phyloP scores from a whole-genome alignment of 2,797 vertebrate genomes.

The Anguilla pacifica region DNA sequence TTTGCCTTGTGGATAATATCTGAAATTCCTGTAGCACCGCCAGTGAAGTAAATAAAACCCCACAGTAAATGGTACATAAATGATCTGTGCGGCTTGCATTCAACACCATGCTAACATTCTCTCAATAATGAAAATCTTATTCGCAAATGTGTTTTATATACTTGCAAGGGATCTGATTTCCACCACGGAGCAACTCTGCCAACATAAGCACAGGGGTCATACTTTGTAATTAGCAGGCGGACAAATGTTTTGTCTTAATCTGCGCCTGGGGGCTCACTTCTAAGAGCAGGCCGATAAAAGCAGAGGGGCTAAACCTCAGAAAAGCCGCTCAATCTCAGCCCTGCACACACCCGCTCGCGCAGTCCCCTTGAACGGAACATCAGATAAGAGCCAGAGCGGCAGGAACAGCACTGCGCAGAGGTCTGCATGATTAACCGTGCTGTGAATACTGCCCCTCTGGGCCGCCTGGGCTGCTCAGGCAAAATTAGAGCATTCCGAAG shows the following conservation, averaged over 20 bases:
- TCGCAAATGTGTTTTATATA: background rate
- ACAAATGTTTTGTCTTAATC: constrained; percentile 13
- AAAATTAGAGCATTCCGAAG: background rate
- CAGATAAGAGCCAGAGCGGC: constrained; percentile 13
- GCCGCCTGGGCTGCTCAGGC: no score
- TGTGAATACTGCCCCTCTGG: background rate
- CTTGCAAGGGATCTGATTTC: background rate
- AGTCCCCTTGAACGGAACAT: constrained; percentile 18
- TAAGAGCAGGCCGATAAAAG: constrained; percentile 7
- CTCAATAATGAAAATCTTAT: background rate
- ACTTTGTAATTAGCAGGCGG: constrained; percentile 15
- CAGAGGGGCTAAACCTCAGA: background rate
- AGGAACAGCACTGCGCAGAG: background rate
- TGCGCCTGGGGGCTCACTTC: constrained; percentile 1
- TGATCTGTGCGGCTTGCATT: background rate
- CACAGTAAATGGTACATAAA: background rate
- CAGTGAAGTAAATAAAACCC: background rate
- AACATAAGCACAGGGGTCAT: constrained; percentile 1
- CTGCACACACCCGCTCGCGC: background rate
- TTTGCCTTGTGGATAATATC: background rate
- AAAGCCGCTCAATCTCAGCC: background rate
- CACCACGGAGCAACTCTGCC: background rate
- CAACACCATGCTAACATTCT: background rate
- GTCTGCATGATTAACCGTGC: background rate
- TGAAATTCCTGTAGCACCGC: background rate